Conservation (phyloP, 2,888 invertebrate species). For the Graphium colonna region DNA sequence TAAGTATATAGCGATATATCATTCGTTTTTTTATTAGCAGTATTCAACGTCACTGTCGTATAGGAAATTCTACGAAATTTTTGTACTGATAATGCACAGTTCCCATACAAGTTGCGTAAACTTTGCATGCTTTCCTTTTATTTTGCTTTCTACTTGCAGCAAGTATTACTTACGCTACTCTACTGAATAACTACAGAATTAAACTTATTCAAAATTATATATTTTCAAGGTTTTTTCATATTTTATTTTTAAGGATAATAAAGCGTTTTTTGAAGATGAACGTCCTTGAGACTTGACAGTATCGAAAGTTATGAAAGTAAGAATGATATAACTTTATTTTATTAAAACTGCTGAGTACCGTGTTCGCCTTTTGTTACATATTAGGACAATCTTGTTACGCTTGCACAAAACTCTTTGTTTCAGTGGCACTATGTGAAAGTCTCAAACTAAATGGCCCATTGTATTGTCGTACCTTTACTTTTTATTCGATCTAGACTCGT, state of each 20-base stretch:
- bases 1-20: too few relatives aligned
- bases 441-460: conserved; percentile 20
- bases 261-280: too few relatives aligned
- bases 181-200: too few relatives aligned
- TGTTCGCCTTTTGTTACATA: conserved; percentile 11
- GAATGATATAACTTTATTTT: too few relatives aligned
- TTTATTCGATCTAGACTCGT: conserved; percentile 24
- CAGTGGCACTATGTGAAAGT: conserved; percentile 23
- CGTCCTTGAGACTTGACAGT: too few relatives aligned
- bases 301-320: too few relatives aligned
- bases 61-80: background rate
- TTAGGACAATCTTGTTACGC: conserved; percentile 14
- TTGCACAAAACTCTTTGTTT: conserved; percentile 23
- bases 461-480: conserved; percentile 23
- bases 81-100: background rate
- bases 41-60: background rate
- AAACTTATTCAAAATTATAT: too few relatives aligned
- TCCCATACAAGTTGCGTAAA: conserved; percentile 2
- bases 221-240: too few relatives aligned
- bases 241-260: too few relatives aligned
- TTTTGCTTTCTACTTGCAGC: background rate
- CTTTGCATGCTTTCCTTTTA: conserved; percentile 9
- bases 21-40: background rate
- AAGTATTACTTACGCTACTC: too few relatives aligned
- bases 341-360: background rate